Evolutionary conservation across 2,797 vertebrate genomes (phyloP), one percentile per base, ranked within the genome.

Genomic region (Champsocephalus gunnari): DNA sequence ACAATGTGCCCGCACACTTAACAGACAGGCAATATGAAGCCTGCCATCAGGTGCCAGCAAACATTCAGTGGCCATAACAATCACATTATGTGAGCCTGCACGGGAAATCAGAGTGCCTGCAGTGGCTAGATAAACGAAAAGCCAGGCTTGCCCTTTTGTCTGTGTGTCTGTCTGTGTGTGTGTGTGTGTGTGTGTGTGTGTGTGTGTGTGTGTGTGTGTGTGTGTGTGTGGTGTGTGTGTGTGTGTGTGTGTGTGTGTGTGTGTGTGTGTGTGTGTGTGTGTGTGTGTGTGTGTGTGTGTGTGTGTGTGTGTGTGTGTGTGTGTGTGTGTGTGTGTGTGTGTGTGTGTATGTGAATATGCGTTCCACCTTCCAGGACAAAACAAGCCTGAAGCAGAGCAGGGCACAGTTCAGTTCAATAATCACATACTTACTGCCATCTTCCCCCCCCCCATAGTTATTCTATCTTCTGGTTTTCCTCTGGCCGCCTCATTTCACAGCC

Each of bases 111-210:
- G 63, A 81, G 74, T 66, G 84, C 77, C 88, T 92, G 88, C 81
- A 83, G 83, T 38, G 62, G 62, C 47, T 87, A 88, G 91, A 92
- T 92, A 88, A 89, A 90, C 83, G 77, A 70, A 63, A 69, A 66
- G 43, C 49, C 57, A 81, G 51, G 47, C 61, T 67, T 57, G 58
- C 62, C 65, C 54, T 73, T 87, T 87, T 80, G 34, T 81, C 56
- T 54, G n/a, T 64, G 45, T 55, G 74, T 69, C 38, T 44, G 68
- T 62, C 64, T 32, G 60, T 38, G 21, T 61, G 45, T 66, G 47
- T 45, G 38, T 67, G 67, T 66, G 24, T 55, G 45, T 50, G 71
- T 60, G 56, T 32, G 60, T 43, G 49, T 10, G 49, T 49, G 41
- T 17, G 45, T 51, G 64, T 60, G 19, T 54, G 48, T 47, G 68